Percentiles rank a stretch among this genome's conserved stretches.
Conservation (phyloP, 1,140 invertebrate genomes). For the Pogonognathellus flavescens region DNA sequence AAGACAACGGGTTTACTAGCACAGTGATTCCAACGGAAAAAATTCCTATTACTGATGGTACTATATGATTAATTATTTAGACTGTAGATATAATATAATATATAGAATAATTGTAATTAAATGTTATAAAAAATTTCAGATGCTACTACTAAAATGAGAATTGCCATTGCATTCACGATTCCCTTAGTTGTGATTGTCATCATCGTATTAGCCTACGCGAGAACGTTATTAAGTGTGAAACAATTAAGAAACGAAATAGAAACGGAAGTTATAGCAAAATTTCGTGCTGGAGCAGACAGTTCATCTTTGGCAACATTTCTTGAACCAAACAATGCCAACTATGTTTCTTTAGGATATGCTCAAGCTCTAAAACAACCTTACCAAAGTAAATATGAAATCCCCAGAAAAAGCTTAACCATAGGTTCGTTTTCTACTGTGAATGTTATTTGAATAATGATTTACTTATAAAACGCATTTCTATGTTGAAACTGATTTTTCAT, state of each 20-base stretch:
- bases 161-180: not conserved
- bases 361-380: constrained; percentile 12
- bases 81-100: not conserved
- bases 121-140: not conserved
- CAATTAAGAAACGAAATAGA: not conserved
- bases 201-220: not conserved
- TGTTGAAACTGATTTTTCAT: not conserved
- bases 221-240: not conserved
- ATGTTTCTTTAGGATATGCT: not conserved
- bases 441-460: too few relatives aligned
- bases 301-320: not conserved
- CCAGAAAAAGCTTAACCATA: not conserved
- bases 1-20: not conserved
- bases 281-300: not conserved
- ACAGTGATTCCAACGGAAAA: not conserved
- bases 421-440: not conserved
- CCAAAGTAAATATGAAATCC: constrained; percentile 28
- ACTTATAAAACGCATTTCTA: not conserved
- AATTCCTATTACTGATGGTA: not conserved
- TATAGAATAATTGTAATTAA: not conserved
- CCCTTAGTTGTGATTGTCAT: not conserved
- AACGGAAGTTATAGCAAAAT: not conserved
- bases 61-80: not conserved
- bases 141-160: not conserved
- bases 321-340: not conserved